phyloP scores from a whole-genome alignment of 1,140 invertebrate genomes.

The Phymorhynchus buccinoides region DNA sequence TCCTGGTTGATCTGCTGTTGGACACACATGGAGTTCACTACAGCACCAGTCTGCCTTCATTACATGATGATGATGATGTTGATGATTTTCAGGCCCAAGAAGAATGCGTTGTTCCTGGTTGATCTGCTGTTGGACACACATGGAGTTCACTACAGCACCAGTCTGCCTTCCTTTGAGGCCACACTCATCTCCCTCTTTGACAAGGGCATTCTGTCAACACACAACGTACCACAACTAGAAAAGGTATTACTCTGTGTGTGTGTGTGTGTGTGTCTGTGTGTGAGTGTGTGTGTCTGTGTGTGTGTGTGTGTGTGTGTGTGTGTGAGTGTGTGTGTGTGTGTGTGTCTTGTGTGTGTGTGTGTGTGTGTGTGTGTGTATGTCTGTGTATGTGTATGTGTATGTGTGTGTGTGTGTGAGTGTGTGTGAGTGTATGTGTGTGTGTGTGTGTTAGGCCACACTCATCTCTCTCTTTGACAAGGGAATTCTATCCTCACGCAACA shows the following conservation, averaged over 20 bases:
- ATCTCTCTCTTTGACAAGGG: no score
- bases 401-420: neutral
- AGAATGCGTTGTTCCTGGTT: constrained; percentile 78
- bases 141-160: constrained; percentile 78
- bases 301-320: no score
- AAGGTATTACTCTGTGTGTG: constrained; percentile 60
- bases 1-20: constrained; percentile 79
- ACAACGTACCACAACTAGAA: constrained; percentile 82
- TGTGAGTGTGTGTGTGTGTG: no score
- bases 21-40: no score
- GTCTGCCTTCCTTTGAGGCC: constrained; percentile 77
- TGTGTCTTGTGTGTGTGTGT: constrained; percentile 7
- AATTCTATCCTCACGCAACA: no score
- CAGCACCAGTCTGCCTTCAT: no score
- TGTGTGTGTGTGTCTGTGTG: no score
- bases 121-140: constrained; percentile 78
- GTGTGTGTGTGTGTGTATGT: constrained; percentile 1
- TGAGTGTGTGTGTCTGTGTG: no score
- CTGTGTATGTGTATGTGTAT: neutral
- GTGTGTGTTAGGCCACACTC: no score
- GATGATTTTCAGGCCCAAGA: constrained; percentile 69
- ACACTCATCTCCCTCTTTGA: constrained; percentile 79
- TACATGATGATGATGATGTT: constrained; percentile 73
- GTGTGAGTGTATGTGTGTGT: neutral
- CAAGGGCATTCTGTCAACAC: constrained; percentile 76